Base-by-base conservation (phyloP, 1,140 invertebrate genomes). In the Protaetia brevitarsis region DNA sequence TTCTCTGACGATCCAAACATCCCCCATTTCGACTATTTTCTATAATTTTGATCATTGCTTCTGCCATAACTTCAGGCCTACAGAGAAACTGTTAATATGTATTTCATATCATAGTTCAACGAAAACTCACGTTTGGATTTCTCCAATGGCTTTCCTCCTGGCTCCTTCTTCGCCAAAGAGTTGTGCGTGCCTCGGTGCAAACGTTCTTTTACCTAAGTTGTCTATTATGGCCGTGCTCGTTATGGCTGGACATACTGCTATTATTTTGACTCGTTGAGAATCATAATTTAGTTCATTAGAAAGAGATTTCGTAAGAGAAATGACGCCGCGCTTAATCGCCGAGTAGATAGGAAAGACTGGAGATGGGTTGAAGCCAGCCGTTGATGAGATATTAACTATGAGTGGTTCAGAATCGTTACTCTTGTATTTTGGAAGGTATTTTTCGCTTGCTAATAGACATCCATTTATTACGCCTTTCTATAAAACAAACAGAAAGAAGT, bases 251-350 rank as follows among this genome's bases (percentile, higher is more conserved):
- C 82, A 84, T 7, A 85, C 71, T 2, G 82, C 80, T 28, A 83
- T 74, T 37, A 84, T 75, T 2, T 74, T 71, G 10, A 81, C 69
- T 10, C 78, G 76, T 11, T 74, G 77, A 37, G 68, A 74, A 29
- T 79, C 74, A 26, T 69, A 73, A 11, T 76, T 71, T 65, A 70
- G 27, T 19, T 29, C 21, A 0, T 13, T 8, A 58, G 23, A 82
- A 36, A 84, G 73, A 3, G 81, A 82, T 19, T 79, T 79, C 0
- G 82, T 83, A 58, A 84, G 82, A 28, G 80, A 81, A 29, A 84
- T 77, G 10, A 84, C 79, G 11, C 82, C 87, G 68, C 85, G 83
- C 71, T 91, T 91, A 1, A 87, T 88, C 1, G 86, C 87, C 3
- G 80, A 80, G 70, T 90, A 90, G n/a, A 87, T 79, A 0, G 88